Percentiles rank a stretch among this genome's conserved stretches.
phyloP scores from a whole-genome alignment of 2,888 invertebrate genomes.

The Lamproptera curius region DNA sequence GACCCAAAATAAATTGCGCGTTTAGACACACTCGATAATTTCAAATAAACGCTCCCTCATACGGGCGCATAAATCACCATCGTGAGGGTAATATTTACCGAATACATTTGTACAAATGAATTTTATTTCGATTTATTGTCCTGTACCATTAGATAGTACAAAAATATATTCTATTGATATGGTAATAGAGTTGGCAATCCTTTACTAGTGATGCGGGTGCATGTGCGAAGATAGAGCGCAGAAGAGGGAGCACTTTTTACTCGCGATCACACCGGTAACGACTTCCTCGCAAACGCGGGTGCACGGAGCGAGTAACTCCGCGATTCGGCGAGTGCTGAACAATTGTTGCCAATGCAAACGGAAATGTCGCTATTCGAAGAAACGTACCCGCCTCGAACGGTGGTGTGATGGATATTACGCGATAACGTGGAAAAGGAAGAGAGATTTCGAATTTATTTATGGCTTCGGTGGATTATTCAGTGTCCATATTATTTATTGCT shows the following conservation, averaged over 20 bases:
- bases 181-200: constrained; percentile 27
- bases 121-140: constrained; percentile 32
- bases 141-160: constrained; percentile 24
- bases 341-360: constrained; percentile 60
- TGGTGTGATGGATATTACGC: constrained; percentile 25
- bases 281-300: constrained; percentile 56
- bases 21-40: constrained; percentile 3
- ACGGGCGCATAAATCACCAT: constrained; percentile 23
- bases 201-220: constrained; percentile 29
- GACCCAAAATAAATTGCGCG: constrained; percentile 7
- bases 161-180: constrained; percentile 23
- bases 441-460: no score
- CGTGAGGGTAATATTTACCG: constrained; percentile 22
- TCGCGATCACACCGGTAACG: constrained; percentile 54
- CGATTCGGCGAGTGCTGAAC: constrained; percentile 21
- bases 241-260: constrained; percentile 45
- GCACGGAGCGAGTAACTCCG: constrained; percentile 32
- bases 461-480: no score
- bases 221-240: constrained; percentile 44
- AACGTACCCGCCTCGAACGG: constrained; percentile 35
- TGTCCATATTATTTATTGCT: no score
- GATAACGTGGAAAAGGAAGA: constrained; percentile 25
- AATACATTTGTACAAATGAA: constrained; percentile 33
- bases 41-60: constrained; percentile 3
- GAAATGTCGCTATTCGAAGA: constrained; percentile 51